Evolutionary conservation across 2,888 invertebrate genomes (phyloP).

Genomic region (Agrilus biguttatus): DNA sequence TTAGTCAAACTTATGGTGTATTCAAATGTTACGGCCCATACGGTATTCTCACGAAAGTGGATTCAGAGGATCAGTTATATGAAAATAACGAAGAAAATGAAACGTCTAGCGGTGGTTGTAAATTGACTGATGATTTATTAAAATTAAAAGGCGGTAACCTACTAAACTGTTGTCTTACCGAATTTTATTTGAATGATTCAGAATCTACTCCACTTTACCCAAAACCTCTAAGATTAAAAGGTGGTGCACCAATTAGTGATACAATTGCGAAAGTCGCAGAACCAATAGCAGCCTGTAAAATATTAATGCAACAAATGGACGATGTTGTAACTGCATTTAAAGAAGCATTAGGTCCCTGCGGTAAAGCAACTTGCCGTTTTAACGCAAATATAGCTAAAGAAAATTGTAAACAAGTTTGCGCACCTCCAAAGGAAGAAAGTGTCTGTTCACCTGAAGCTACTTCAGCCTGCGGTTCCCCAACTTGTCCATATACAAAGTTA

Average conservation of each 20-base stretch:
- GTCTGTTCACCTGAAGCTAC: not conserved
- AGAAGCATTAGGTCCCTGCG: slow-evolving; percentile 26
- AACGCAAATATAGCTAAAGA: slow-evolving; percentile 18
- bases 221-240: slow-evolving; percentile 11
- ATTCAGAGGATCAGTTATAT: slow-evolving; percentile 15
- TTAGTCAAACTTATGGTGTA: slow-evolving; percentile 24
- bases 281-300: slow-evolving; percentile 23
- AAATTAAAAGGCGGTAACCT: no score
- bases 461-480: slow-evolving; percentile 22
- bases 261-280: slow-evolving; percentile 12
- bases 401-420: slow-evolving; percentile 19
- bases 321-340: slow-evolving; percentile 22
- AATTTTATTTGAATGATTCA: no score
- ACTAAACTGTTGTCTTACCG: no score
- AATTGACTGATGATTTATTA: not conserved
- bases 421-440: not conserved
- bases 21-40: slow-evolving; percentile 23
- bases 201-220: no score
- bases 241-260: slow-evolving; percentile 12
- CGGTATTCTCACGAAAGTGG: slow-evolving; percentile 19
- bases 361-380: slow-evolving; percentile 24
- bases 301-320: slow-evolving; percentile 27
- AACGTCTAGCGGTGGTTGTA: not conserved
- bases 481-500: slow-evolving; percentile 24
- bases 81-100: not conserved